Base-by-base conservation (phyloP, 2,888 invertebrate genomes). In the Entomobrya proxima region DNA sequence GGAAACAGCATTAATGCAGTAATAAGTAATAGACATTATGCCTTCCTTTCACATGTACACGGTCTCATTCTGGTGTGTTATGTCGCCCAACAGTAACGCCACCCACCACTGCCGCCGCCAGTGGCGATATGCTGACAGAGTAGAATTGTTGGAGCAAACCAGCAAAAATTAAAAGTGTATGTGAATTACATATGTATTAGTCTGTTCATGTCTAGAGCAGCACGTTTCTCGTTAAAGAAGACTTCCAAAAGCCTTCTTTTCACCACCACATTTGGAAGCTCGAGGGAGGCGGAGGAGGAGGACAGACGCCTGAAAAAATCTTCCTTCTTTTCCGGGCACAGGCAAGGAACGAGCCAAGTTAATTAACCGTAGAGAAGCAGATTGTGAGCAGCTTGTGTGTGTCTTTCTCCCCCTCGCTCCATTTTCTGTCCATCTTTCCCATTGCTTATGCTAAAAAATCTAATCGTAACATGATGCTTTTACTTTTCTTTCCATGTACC, bases 351-450 rank as follows among this genome's bases (percentile, higher is more conserved):
- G 74, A 81, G 74, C 58, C 61, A 64, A 85, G 80, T 85, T 85
- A 85, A 85, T 85, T 85, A 85, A 85, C 80, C 79, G 79, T 64
- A 15, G 78, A 78, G 75, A 55, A 85, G 74, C 64, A 85, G 85
- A 85, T 80, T 85, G 85, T 61, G 44, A 61, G 52, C 72, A 13
- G 13, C 1, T 13, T 32, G 44, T n/a, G 30, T 72, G 27, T 55
- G 27, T 64, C 7, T 35, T 18, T 64, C n/a, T 47, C 47, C n/a
- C 47, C n/a, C n/a, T 47, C 21, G 18, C 50, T 30, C 50, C 50
- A 35, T 52, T 74, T 74, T 74, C 52, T 52, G 50, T 74, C 52
- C 52, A 52, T 35, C 72, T 74, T 74, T 52, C 32, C 74, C 74
- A 9, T 67, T 72, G 72, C 72, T 72, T 72, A 72, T 32, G 50